phyloP scores from a whole-genome alignment of 2,888 invertebrate species.

The Lepidonotus clava region DNA sequence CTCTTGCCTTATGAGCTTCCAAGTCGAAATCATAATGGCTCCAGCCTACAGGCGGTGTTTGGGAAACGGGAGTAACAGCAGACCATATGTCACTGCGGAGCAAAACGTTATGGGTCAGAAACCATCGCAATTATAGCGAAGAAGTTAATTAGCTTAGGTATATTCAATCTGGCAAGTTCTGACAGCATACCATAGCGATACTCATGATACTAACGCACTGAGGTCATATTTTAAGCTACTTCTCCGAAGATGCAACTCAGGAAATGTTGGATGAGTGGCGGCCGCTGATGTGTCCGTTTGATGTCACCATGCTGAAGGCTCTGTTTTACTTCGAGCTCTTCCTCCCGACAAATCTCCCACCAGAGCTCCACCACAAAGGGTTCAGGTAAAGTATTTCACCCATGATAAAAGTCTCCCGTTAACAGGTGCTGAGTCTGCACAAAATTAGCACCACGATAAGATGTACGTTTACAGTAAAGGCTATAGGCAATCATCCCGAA shows the following conservation, averaged over 20 bases:
- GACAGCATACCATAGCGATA: too few relatives aligned
- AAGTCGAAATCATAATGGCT: too few relatives aligned
- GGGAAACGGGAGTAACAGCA: too few relatives aligned
- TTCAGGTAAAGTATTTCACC: constrained; percentile 80
- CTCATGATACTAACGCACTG: too few relatives aligned
- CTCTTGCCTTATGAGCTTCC: too few relatives aligned
- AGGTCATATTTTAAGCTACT: constrained; percentile 77
- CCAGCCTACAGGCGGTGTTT: too few relatives aligned
- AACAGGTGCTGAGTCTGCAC: background rate
- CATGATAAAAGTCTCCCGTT: too few relatives aligned
- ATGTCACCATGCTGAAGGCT: constrained; percentile 78
- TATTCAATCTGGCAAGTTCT: too few relatives aligned
- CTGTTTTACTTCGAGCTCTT: constrained; percentile 86
- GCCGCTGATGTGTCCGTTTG: constrained; percentile 89
- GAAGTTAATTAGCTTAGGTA: too few relatives aligned
- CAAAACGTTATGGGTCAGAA: too few relatives aligned
- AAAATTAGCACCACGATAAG: background rate
- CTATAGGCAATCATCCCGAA: background rate
- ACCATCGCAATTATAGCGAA: too few relatives aligned
- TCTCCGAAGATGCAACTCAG: constrained; percentile 85
- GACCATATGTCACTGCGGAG: too few relatives aligned
- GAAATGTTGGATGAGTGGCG: constrained; percentile 92
- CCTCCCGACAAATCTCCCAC: constrained; percentile 87
- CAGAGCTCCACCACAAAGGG: constrained; percentile 83
- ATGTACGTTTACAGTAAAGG: background rate